Percentiles rank a stretch among this genome's conserved stretches.
These are phyloP conservation scores for Siniperca obscura DNA, from an alignment of 2,797 vertebrate genomes.

Conservation along the genomic window DNA sequence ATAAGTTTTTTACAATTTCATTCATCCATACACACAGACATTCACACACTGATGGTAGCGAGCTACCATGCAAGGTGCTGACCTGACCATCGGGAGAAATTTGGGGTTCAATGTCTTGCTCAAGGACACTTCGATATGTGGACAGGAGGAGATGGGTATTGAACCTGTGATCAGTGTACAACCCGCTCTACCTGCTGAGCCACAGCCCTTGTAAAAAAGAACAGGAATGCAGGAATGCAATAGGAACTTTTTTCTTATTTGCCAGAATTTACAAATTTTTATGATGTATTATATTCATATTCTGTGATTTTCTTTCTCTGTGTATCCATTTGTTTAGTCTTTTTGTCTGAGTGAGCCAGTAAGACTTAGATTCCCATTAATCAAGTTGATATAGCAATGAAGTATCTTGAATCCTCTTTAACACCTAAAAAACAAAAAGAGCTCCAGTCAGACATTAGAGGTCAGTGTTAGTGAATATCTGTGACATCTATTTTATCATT, in stretches of 20 bases:
- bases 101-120: background rate
- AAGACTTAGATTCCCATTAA: background rate
- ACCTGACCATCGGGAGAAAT: background rate
- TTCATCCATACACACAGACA: background rate
- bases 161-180: background rate
- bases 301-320: background rate
- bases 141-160: background rate
- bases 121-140: background rate
- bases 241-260: background rate
- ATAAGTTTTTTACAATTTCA: background rate
- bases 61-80: too few species aligned
- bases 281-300: background rate
- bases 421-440: slow-evolving; percentile 10
- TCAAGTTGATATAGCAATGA: background rate
- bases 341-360: background rate
- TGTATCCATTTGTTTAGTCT: background rate
- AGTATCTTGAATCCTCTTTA: slow-evolving; percentile 18
- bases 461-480: slow-evolving; percentile 11
- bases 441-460: background rate
- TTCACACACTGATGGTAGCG: background rate
- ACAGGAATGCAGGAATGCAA: background rate
- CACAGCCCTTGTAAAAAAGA: background rate
- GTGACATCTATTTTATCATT: slow-evolving; percentile 27
- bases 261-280: background rate
- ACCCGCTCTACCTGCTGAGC: background rate